Evolutionary conservation across 2,797 vertebrate genomes (phyloP).

Genomic region (Rhadinocentrus ornatus): DNA sequence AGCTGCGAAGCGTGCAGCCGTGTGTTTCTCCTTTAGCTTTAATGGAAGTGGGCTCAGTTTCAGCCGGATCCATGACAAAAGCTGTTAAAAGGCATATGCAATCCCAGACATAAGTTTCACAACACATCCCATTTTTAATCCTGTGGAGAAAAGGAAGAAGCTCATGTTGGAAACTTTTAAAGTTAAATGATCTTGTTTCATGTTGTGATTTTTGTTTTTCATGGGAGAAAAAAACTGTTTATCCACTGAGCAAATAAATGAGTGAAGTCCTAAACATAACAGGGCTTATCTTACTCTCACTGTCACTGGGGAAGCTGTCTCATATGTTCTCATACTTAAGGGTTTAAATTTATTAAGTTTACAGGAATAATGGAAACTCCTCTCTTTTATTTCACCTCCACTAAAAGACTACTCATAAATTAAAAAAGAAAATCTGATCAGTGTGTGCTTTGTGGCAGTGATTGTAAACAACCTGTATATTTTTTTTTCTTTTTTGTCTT

Average conservation of each 20-base stretch:
- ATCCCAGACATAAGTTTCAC: neutral
- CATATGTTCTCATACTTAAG: neutral
- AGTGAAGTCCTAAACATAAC: neutral
- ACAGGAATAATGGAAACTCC: neutral
- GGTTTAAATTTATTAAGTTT: neutral
- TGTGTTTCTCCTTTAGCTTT: conserved; percentile 34
- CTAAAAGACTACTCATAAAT: too few species aligned
- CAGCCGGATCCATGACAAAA: neutral
- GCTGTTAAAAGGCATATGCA: conserved; percentile 3
- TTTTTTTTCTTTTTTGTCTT: neutral
- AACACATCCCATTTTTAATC: neutral
- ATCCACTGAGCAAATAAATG: neutral
- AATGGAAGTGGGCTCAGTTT: conserved; percentile 19
- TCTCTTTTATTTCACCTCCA: neutral
- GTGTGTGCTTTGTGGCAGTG: too few species aligned
- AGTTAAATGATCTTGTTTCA: neutral
- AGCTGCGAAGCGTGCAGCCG: neutral
- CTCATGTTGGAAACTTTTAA: neutral
- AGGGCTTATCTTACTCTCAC: neutral
- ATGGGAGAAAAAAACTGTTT: too few species aligned
- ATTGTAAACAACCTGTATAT: neutral
- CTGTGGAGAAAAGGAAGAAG: neutral
- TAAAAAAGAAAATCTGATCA: too few species aligned
- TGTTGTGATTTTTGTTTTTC: too few species aligned
- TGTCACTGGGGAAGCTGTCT: neutral